Evolutionary conservation across 1,140 invertebrate genomes (phyloP), one percentile per base, ranked within the genome.

Genomic region (Apis cerana): DNA sequence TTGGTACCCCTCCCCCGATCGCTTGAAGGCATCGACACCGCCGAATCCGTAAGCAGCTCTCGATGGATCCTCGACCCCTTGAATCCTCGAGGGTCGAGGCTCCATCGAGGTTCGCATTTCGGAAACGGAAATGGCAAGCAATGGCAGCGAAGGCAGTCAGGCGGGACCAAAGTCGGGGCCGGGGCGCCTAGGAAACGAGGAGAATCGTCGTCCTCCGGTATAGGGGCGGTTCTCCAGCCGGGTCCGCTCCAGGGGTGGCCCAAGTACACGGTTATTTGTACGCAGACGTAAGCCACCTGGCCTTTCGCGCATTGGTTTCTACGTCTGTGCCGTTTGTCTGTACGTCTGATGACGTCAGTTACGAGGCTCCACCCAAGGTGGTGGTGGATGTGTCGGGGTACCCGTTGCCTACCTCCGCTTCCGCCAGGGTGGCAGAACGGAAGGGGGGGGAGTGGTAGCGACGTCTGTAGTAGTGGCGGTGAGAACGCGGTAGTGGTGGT

Each of bases 261-360:
- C 56, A 54, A 52, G 75, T 67, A 50, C 68, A 50, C 54, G 79
- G 85, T 86, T 89, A 89, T 89, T 89, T 89, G 88, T 89, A 89
- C 88, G 88, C 88, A 89, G 88, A 89, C 88, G 88, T 89, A 84
- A 77, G 77, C 87, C 83, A 86, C 87, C 84, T 86, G 88, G 68
- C 56, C 80, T 87, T 78, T 79, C 86, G 90, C 91, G 92, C 92
- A 93, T 93, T 93, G 92, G 92, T 94, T 94, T 94, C 92, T 94
- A 93, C 91, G 90, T 93, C 89, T 93, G 91, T 91, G 68, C 89
- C 85, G 88, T 91, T 87, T 91, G 92, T 92, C 91, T 92, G 93
- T 93, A 91, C 85, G 85, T 93, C 90, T 93, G 92, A 91, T 93
- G 92, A 92, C 91, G 92, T 89, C 68, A 84, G 75, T 88, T 23